Conservation (phyloP, 1,140 invertebrate genomes). For the Ruditapes philippinarum region DNA sequence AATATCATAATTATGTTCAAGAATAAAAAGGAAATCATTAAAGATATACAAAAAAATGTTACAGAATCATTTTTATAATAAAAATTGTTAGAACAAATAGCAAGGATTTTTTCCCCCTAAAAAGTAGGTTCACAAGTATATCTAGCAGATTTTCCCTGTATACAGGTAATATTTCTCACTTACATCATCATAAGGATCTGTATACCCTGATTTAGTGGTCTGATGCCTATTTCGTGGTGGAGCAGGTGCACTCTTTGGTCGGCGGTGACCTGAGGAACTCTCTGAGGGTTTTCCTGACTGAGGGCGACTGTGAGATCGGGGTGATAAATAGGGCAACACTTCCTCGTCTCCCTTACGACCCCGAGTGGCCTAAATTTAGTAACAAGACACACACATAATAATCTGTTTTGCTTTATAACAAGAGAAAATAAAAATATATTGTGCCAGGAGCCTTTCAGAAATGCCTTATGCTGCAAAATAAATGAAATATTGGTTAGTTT, state of each 20-base stretch:
- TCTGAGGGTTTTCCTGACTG: slow-evolving; percentile 58
- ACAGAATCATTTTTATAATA: too few relatives aligned
- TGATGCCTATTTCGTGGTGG: slow-evolving; percentile 35
- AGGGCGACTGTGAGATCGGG: slow-evolving; percentile 73
- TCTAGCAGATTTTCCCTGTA: too few relatives aligned
- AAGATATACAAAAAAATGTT: too few relatives aligned
- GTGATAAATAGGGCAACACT: slow-evolving; percentile 82
- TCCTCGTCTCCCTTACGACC: slow-evolving; percentile 81
- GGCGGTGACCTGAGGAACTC: slow-evolving; percentile 53
- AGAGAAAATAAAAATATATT: neutral
- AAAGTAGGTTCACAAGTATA: too few relatives aligned
- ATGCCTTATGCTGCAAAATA: neutral
- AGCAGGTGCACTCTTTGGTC: slow-evolving; percentile 79
- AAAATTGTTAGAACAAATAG: too few relatives aligned
- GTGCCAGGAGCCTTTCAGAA: neutral
- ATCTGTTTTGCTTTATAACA: neutral
- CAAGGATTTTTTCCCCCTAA: too few relatives aligned
- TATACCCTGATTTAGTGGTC: slow-evolving; percentile 45
- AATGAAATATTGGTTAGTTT: neutral
- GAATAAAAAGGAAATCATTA: too few relatives aligned
- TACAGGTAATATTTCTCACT: slow-evolving; percentile 45
- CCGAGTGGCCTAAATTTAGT: slow-evolving; percentile 75
- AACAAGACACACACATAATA: slow-evolving; percentile 31
- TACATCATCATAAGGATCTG: slow-evolving; percentile 72
- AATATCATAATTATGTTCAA: too few relatives aligned